Conservation (phyloP, 2,888 invertebrate genomes). For the Stramonita haemastoma region DNA sequence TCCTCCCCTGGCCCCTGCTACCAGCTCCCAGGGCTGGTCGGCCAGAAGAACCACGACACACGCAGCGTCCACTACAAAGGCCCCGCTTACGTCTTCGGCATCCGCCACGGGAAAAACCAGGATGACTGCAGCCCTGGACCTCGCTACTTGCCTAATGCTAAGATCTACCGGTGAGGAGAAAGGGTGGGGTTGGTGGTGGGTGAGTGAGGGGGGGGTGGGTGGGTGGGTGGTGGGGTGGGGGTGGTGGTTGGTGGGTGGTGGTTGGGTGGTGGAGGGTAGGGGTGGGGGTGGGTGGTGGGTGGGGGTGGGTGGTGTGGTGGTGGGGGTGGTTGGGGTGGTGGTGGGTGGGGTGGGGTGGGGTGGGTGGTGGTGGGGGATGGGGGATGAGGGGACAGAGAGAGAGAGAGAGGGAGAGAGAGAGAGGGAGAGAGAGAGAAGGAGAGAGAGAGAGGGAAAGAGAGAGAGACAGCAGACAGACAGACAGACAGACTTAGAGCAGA, state of each 20-base stretch:
- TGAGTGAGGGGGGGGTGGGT: slow-evolving; percentile 55
- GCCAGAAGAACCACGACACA: slow-evolving; percentile 61
- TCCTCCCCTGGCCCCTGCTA: slow-evolving; percentile 70
- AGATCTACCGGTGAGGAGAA: slow-evolving; percentile 53
- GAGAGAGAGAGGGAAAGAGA: background rate
- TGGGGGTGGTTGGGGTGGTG: no score
- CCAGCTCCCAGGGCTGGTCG: slow-evolving; percentile 63
- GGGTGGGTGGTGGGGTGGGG: slow-evolving; percentile 39
- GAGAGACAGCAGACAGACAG: background rate
- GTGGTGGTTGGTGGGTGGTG: no score
- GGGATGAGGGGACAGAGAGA: background rate
- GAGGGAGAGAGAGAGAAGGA: background rate
- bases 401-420: background rate
- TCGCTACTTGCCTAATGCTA: slow-evolving; percentile 64
- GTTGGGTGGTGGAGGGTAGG: no score
- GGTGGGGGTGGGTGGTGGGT: no score
- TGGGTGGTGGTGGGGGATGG: no score
- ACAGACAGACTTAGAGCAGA: slow-evolving; percentile 6
- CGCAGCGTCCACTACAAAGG: slow-evolving; percentile 63
- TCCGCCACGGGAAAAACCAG: slow-evolving; percentile 69
- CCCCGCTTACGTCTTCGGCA: slow-evolving; percentile 64
- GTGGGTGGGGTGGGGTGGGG: no score
- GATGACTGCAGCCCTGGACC: slow-evolving; percentile 74
- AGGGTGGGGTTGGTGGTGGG: slow-evolving; percentile 63
- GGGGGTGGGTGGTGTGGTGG: no score